These are phyloP conservation scores for Mormyrus lacerda DNA, from an alignment of 2,113 vertebrate species.

Conservation along the genomic window DNA sequence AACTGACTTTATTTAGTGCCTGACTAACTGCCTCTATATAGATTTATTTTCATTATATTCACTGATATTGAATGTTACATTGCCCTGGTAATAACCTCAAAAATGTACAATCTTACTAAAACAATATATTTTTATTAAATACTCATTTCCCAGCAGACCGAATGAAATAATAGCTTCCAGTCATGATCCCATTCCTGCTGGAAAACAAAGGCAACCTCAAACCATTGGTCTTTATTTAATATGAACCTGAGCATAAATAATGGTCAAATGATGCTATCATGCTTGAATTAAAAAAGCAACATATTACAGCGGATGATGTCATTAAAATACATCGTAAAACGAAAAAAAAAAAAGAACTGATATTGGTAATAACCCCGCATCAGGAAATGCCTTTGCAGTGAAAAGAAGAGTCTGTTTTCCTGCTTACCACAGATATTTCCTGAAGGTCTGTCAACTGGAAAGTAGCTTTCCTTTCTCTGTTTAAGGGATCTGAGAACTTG, in stretches of 20 bases:
- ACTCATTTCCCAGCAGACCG: constrained; percentile 1
- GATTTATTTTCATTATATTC: background rate
- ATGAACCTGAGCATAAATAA: constrained; percentile 19
- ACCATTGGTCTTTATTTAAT: constrained; percentile 17
- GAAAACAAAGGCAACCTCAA: constrained; percentile 14
- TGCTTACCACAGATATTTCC: constrained; percentile 22
- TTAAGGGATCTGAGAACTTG: background rate
- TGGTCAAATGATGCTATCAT: constrained; percentile 18
- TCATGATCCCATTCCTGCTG: constrained; percentile 1
- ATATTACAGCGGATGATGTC: constrained; percentile 22
- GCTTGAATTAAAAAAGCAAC: constrained; percentile 22
- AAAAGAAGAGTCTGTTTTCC: constrained; percentile 5
- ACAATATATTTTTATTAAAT: constrained; percentile 18
- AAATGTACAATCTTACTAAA: background rate
- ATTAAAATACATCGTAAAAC: constrained; percentile 18
- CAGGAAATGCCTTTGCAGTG: constrained; percentile 23
- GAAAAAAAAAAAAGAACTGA: background rate
- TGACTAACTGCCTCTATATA: background rate
- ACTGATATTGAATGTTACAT: background rate
- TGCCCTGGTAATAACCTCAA: background rate
- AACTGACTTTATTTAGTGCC: background rate
- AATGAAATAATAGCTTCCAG: constrained; percentile 13
- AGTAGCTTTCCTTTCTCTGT: constrained; percentile 13
- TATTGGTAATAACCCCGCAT: constrained; percentile 13
- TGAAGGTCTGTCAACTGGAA: constrained; percentile 5